Evolutionary conservation across 1,140 invertebrate genomes (phyloP), one percentile per base, ranked within the genome.

Genomic region (Helicoverpa zea): DNA sequence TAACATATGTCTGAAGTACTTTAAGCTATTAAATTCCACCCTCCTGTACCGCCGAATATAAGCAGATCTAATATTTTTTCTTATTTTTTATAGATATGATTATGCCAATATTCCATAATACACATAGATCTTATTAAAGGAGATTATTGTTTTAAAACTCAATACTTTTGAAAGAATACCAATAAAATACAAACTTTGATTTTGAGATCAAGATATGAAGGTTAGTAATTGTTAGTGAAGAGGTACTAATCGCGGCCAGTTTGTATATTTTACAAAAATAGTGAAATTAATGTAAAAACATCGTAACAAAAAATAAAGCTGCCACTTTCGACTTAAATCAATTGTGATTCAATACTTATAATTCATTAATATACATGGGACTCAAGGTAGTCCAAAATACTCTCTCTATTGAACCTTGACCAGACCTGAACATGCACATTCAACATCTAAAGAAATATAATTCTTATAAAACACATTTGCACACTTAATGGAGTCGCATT

Each of bases 231-330:
- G 49, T 64, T 77, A 64, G 49, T 52, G 58, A 77, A 29, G 56
- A 77, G 68, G 18, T 54, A 54, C 75, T 58, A 51, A 4, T 61
- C 58, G 58, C 73, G 43, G 47, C 18, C 18, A 30, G 35, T 23
- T 52, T 56, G 51, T 3, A 3, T 35, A 51, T 43, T 76, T 10
- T 29, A 52, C n/a, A 61, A 49, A 66, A 66, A 77, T 13, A 64
- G 10, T 49, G 64, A 49, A 58, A 77, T 35, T 64, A 5, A 54
- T 72, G 49, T 54, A 54, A 35, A 66, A 64, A 52, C 16, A 58
- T 16, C 52, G 75, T 77, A 66, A 77, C 61, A 77, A 77, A 77
- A 77, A 54, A 54, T 66, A 54, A 64, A 77, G 75, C 75, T 77
- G 75, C 75, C 75, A 51, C 73, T 61, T 13, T 61, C 16, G 52